phyloP scores from a whole-genome alignment of 2,113 vertebrate genomes.

The Malaclemys terrapin region DNA sequence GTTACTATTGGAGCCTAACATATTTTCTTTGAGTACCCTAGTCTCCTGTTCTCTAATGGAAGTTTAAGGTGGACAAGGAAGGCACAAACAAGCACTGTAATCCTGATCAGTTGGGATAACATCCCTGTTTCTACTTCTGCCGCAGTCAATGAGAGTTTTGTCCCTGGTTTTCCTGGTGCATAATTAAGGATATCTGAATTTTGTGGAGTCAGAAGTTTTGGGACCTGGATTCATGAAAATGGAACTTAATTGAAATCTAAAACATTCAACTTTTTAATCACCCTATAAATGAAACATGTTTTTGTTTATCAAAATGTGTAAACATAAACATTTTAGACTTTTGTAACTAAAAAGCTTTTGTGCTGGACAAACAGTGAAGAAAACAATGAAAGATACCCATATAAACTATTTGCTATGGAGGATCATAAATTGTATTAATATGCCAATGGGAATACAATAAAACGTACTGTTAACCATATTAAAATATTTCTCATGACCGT shows the following conservation, averaged over 20 bases:
- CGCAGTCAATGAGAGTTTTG: not conserved
- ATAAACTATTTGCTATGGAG: slow-evolving; percentile 11
- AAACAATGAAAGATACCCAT: not conserved
- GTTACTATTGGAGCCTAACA: not conserved
- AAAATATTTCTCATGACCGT: not conserved
- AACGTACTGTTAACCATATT: not conserved
- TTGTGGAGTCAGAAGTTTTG: not conserved
- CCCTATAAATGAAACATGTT: not conserved
- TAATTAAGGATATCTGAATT: not conserved
- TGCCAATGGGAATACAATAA: not conserved
- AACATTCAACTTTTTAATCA: not conserved
- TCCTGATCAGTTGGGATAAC: not conserved
- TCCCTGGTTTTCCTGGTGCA: not conserved
- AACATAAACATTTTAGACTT: not conserved
- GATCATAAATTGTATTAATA: not conserved
- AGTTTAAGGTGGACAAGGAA: not conserved
- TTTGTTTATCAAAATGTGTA: too few species aligned
- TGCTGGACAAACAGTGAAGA: not conserved
- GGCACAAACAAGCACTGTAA: not conserved
- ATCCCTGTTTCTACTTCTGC: not conserved
- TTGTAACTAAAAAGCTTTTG: not conserved
- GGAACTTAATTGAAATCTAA: not conserved
- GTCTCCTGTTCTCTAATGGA: not conserved
- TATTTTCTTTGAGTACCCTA: not conserved
- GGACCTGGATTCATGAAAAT: not conserved